Percentiles rank a stretch among this genome's conserved stretches.
These are phyloP conservation scores for Lutjanus erythropterus DNA, from an alignment of 2,113 vertebrate species.

Conservation along the genomic window DNA sequence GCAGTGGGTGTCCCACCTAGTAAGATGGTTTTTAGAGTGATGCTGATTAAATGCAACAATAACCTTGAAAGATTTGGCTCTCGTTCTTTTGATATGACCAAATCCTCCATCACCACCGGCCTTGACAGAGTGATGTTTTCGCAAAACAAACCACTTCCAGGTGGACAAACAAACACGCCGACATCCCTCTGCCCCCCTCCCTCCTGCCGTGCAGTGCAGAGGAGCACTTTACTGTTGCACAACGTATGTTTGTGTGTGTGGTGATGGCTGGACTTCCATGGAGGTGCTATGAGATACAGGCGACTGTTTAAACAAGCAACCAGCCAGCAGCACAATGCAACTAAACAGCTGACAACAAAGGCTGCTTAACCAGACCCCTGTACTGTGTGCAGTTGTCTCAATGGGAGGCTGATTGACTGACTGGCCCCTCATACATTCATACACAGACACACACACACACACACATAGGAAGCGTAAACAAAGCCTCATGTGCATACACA, in stretches of 20 bases:
- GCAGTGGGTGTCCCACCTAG: too few relatives aligned
- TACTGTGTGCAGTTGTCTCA: conserved; percentile 42
- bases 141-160: conserved; percentile 79
- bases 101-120: conserved; percentile 45
- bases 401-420: conserved; percentile 69
- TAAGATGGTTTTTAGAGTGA: not conserved
- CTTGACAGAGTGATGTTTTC: conserved; percentile 55
- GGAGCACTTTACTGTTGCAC: conserved; percentile 49
- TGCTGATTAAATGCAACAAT: conserved; percentile 1
- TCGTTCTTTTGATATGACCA: conserved; percentile 34
- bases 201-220: not conserved
- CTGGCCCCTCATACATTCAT: conserved; percentile 11
- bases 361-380: conserved; percentile 36
- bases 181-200: conserved; percentile 23
- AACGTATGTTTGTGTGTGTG: conserved; percentile 29
- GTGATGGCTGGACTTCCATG: conserved; percentile 30
- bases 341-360: conserved; percentile 67
- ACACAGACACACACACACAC: not conserved
- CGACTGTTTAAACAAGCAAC: conserved; percentile 72
- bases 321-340: conserved; percentile 56
- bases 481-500: conserved; percentile 26
- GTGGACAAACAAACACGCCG: conserved; percentile 81
- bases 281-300: conserved; percentile 26
- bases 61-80: conserved; percentile 5
- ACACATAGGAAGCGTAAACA: conserved; percentile 45